Conservation (phyloP, 92 coral and sea anemone genomes). For the Pocillopora meandrina region DNA sequence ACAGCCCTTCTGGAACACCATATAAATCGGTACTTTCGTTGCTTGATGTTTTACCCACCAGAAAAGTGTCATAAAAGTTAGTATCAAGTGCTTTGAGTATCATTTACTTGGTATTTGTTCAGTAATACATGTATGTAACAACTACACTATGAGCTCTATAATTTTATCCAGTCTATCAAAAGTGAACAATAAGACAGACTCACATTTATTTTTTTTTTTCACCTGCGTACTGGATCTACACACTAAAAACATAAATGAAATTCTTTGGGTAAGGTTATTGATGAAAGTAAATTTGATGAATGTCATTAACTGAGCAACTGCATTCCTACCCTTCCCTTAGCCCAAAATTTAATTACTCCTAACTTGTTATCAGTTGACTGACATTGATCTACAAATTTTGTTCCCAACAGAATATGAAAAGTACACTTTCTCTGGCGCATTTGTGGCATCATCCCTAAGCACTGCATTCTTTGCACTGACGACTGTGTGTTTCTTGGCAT, state of each 20-base stretch:
- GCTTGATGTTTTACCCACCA: conserved; percentile 49
- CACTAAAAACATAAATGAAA: no score
- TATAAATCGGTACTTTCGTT: conserved; percentile 52
- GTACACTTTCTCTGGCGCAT: conserved; percentile 57
- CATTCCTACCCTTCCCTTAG: neutral
- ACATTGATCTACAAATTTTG: neutral
- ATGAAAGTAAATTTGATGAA: no score
- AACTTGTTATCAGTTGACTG: neutral
- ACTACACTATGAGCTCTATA: no score
- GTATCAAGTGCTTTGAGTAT: neutral
- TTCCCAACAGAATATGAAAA: conserved; percentile 58
- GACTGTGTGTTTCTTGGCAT: conserved; percentile 85
- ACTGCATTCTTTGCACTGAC: conserved; percentile 79
- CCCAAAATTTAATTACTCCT: neutral
- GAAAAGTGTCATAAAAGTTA: conserved; percentile 35
- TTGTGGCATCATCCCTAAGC: conserved; percentile 65
- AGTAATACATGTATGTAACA: no score
- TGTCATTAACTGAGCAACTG: neutral
- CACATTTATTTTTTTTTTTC: no score
- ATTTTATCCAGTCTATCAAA: no score
- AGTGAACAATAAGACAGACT: no score
- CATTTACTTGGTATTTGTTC: neutral
- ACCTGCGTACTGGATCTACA: no score
- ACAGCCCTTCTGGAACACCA: conserved; percentile 44
- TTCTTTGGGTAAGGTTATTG: no score